These are phyloP conservation scores for Brachionus asplanchnoidis DNA, from an alignment of 1,140 invertebrate genomes.

Conservation along the genomic window DNA sequence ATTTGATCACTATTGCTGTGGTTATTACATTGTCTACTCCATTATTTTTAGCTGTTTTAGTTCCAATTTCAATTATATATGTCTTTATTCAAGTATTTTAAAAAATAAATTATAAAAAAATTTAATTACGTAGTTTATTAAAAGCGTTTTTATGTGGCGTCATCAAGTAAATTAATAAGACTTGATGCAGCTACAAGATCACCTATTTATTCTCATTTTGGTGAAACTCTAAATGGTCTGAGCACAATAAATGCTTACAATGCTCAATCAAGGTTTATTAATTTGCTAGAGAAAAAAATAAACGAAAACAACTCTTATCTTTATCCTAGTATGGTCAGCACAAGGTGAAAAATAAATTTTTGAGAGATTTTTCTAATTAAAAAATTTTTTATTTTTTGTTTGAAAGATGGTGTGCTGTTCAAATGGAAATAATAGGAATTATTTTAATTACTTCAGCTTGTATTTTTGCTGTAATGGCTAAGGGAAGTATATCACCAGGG, in stretches of 20 bases:
- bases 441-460: background rate
- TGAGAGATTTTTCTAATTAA: too few species aligned
- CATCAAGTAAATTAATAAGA: slow-evolving; percentile 87
- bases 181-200: slow-evolving; percentile 89
- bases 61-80: background rate
- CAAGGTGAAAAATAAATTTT: background rate
- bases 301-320: slow-evolving; percentile 5
- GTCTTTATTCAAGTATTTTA: background rate
- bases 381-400: background rate
- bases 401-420: background rate
- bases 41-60: slow-evolving; percentile 14
- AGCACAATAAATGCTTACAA: slow-evolving; percentile 62
- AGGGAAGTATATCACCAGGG: slow-evolving; percentile 46
- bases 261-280: slow-evolving; percentile 58
- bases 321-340: background rate
- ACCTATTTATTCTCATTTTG: slow-evolving; percentile 95
- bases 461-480: background rate
- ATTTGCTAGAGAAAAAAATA: background rate
- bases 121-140: background rate
- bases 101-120: too few species aligned
- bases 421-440: background rate
- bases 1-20: background rate
- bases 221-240: slow-evolving; percentile 68
- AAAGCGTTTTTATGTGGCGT: slow-evolving; percentile 68
- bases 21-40: slow-evolving; percentile 19